Base-by-base conservation (phyloP, 1,140 invertebrate species). In the Aricia agestis region DNA sequence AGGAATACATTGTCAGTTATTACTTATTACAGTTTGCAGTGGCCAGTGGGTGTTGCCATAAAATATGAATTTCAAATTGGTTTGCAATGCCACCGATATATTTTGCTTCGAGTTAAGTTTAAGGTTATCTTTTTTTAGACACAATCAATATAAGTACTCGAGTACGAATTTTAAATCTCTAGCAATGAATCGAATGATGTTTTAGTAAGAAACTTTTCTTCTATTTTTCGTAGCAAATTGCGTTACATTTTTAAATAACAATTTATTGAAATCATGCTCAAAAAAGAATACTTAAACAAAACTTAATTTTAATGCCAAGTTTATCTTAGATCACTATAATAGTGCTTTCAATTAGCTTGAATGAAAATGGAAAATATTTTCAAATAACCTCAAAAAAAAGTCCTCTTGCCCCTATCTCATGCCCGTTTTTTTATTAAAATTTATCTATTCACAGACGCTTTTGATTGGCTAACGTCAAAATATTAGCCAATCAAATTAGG, bases 1-100 rank as follows among this genome's bases (percentile, higher is more conserved):
- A n/a, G n/a, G n/a, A n/a, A 42, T 52, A 52, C 45, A 52, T 52
- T 52, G 45, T 52, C 45, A 52, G 45, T 52, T 52, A 52, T 52
- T 13, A 15, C 45, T 52, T 52, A 52, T 52, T 13, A 15, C 45
- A 52, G 45, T 52, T 52, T 52, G 45, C 9, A 52, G 45, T 15
- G 45, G 9, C 6, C 9, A 52, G 45, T 15, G 45, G 9, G 45
- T 52, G 45, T 52, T 52, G 45, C 45, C 45, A 52, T 52, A 52
- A 52, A 52, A 52, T 52, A 52, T 52, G 45, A 52, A 52, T 52
- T 52, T 52, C 45, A 52, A 52, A 52, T 52, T 15, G 45, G 45
- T 52, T 52, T 52, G 45, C 45, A 52, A 52, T 52, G 11, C 6
- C 45, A 13, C 13, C 45, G 45, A 52, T 52, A 52, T 13, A 52